Conservation (phyloP, 2,113 vertebrate genomes). For the Chionis minor region DNA sequence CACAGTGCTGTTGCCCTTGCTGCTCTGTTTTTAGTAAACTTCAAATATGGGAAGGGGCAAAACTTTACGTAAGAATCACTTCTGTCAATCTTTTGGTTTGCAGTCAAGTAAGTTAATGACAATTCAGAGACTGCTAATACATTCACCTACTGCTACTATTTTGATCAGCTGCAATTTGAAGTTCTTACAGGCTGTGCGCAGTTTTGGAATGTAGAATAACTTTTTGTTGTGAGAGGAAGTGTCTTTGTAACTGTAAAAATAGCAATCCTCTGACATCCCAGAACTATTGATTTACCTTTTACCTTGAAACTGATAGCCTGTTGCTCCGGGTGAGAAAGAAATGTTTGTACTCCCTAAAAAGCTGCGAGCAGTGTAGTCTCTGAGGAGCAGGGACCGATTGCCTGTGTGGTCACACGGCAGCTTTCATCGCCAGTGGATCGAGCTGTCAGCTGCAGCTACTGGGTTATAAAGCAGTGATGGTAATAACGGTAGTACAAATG, state of each 20-base stretch:
- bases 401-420: background rate
- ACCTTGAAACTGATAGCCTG: background rate
- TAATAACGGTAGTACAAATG: background rate
- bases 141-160: background rate
- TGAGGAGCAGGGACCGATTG: background rate
- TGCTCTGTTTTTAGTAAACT: slow-evolving; percentile 3
- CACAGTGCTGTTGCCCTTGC: background rate
- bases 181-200: background rate
- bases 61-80: background rate
- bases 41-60: background rate
- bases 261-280: background rate
- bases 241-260: background rate
- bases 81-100: background rate
- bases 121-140: background rate
- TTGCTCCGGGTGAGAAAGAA: background rate
- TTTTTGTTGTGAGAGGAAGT: background rate
- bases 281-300: background rate
- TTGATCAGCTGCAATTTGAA: background rate
- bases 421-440: background rate
- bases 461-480: background rate
- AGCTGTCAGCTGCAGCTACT: background rate
- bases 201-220: background rate
- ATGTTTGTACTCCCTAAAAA: background rate
- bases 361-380: background rate
- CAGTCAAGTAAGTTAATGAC: background rate